These are phyloP conservation scores for Polydrusus pterygomalis DNA, from an alignment of 2,888 invertebrate genomes.

Conservation along the genomic window DNA sequence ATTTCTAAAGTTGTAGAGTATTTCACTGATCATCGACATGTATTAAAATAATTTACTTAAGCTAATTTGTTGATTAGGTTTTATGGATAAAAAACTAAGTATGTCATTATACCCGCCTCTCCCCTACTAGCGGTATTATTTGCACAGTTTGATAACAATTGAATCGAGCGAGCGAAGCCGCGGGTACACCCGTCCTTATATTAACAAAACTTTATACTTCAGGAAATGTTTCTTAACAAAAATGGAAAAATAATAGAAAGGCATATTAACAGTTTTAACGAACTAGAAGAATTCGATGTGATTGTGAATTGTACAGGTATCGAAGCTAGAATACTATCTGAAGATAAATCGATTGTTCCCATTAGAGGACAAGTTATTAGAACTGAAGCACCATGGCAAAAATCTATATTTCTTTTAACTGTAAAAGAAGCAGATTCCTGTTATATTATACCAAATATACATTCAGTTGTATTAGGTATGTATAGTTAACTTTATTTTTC, in stretches of 20 bases:
- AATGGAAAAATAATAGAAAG: constrained; percentile 76
- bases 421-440: constrained; percentile 71
- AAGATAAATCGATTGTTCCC: constrained; percentile 78
- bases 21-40: too few relatives aligned
- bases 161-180: too few relatives aligned
- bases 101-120: too few relatives aligned
- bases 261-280: constrained; percentile 75
- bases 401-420: constrained; percentile 56
- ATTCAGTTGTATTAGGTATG: constrained; percentile 48
- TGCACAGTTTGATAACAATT: too few relatives aligned
- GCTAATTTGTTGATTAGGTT: too few relatives aligned
- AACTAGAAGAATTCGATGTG: constrained; percentile 74
- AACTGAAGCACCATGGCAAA: constrained; percentile 82
- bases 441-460: constrained; percentile 84
- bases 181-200: too few relatives aligned
- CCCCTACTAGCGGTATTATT: too few relatives aligned
- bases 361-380: constrained; percentile 83
- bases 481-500: too few relatives aligned
- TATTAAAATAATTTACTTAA: too few relatives aligned
- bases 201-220: neutral
- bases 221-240: constrained; percentile 75
- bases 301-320: constrained; percentile 89
- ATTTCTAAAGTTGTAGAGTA: too few relatives aligned
- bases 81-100: too few relatives aligned
- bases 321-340: constrained; percentile 77